Base-by-base conservation (phyloP, 1,140 invertebrate genomes). In the Zaprionus davidi region DNA sequence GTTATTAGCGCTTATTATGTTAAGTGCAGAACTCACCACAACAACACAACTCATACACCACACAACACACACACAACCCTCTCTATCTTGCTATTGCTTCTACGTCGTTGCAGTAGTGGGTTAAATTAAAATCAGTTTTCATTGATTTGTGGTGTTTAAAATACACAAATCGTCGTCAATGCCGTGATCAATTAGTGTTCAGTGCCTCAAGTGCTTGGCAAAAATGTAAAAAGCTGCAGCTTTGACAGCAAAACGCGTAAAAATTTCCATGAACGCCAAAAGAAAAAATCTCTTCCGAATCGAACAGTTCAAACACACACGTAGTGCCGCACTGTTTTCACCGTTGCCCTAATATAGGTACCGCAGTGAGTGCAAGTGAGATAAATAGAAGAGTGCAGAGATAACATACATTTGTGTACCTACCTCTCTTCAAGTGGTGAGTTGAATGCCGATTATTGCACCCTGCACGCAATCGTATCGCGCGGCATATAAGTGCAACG, bases 371-470 rank as follows among this genome's bases (percentile, higher is more conserved):
- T 70, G 77, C 60, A 71, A 86, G 80, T 53, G 80, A 80, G 72
- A 28, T 46, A 60, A 72, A 55, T 44, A 63, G 69, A 31, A 28
- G 34, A 55, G 41, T 76, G 56, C 51, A 51, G 24, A 86, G 83
- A 86, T 82, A 86, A 82, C 82, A 85, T 85, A 86, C 76, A 86
- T 86, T 86, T 86, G 84, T 87, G 84, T 87, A 87, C 83, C 83
- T 87, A 87, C 84, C 76, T 86, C 82, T 85, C 82, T 86, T 79
- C 64, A 87, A 87, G 83, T 87, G 83, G 84, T 87, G 84, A 87
- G 83, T 87, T 87, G 84, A 88, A 83, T 82, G 83, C 83, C 83
- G 83, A 88, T 86, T 87, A 88, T 70, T 77, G 80, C 83, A 87
- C 83, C 84, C 84, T 88, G 78, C 82, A 82, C 63, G 53, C 78